These are phyloP conservation scores for Bombus sylvicola DNA, from an alignment of 1,140 invertebrate genomes.

Conservation along the genomic window DNA sequence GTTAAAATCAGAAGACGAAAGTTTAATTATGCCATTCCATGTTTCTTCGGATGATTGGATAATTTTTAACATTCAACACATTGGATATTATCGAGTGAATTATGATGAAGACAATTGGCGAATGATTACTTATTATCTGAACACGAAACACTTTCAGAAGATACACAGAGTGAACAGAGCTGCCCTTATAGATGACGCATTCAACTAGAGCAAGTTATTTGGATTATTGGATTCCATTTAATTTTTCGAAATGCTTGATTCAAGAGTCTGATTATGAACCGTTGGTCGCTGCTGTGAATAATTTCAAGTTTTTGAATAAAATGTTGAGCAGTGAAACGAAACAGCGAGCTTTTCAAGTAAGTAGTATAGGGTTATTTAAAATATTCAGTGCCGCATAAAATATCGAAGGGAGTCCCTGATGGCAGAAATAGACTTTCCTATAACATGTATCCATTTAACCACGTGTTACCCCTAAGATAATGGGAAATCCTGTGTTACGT, in stretches of 20 bases:
- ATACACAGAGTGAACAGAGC: conserved; percentile 84
- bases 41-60: conserved; percentile 76
- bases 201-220: conserved; percentile 81
- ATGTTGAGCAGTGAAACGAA: conserved; percentile 60
- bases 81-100: conserved; percentile 84
- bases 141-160: conserved; percentile 56
- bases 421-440: too few relatives aligned
- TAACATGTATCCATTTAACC: too few relatives aligned
- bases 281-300: conserved; percentile 81
- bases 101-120: conserved; percentile 84
- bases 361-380: not conserved
- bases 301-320: conserved; percentile 74
- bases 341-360: conserved; percentile 61
- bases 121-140: conserved; percentile 76
- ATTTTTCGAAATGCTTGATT: conserved; percentile 82
- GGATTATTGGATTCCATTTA: conserved; percentile 81
- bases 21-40: not conserved
- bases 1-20: conserved; percentile 72
- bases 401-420: too few relatives aligned
- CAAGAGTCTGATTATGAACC: conserved; percentile 83
- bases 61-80: conserved; percentile 80
- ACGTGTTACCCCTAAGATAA: too few relatives aligned
- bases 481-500: too few relatives aligned
- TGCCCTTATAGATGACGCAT: conserved; percentile 85
- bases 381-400: too few relatives aligned